Evolutionary conservation across 2,888 invertebrate species (phyloP).

Genomic region (Agrilus biguttatus): DNA sequence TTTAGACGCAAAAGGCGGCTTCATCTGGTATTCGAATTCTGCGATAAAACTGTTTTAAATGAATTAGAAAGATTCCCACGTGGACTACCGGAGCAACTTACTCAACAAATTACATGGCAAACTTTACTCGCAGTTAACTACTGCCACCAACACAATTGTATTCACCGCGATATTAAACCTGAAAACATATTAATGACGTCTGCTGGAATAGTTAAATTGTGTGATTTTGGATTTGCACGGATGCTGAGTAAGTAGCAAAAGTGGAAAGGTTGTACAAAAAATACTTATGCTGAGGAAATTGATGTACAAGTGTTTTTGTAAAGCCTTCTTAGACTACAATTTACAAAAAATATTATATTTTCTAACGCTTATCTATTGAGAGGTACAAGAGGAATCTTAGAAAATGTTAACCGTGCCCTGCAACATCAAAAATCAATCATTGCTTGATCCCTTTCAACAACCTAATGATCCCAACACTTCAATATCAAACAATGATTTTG

Average conservation of each 20-base stretch:
- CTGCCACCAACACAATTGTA: slow-evolving; percentile 92
- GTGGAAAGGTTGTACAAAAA: not conserved
- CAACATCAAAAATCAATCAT: too few species aligned
- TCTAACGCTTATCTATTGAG: too few species aligned
- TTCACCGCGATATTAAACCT: slow-evolving; percentile 95
- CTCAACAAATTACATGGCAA: slow-evolving; percentile 90
- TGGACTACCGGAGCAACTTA: slow-evolving; percentile 83
- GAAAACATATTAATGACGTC: slow-evolving; percentile 93
- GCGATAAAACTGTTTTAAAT: slow-evolving; percentile 92
- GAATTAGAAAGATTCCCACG: slow-evolving; percentile 88
- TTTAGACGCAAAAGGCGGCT: slow-evolving; percentile 89
- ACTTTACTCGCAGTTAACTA: slow-evolving; percentile 89
- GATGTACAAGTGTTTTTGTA: too few species aligned
- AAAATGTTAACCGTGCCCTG: too few species aligned
- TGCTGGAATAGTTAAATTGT: slow-evolving; percentile 89
- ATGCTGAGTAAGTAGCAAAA: slow-evolving; percentile 57
- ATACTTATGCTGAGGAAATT: too few species aligned
- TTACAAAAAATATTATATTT: too few species aligned
- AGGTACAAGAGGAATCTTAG: too few species aligned
- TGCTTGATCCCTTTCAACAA: too few species aligned
- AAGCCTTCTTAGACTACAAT: too few species aligned
- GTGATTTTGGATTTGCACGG: slow-evolving; percentile 97
- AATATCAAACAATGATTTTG: too few species aligned
- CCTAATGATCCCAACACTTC: too few species aligned
- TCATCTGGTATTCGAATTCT: slow-evolving; percentile 96